Conservation (phyloP, 1,140 invertebrate genomes). For the Agraylea sexmaculata region DNA sequence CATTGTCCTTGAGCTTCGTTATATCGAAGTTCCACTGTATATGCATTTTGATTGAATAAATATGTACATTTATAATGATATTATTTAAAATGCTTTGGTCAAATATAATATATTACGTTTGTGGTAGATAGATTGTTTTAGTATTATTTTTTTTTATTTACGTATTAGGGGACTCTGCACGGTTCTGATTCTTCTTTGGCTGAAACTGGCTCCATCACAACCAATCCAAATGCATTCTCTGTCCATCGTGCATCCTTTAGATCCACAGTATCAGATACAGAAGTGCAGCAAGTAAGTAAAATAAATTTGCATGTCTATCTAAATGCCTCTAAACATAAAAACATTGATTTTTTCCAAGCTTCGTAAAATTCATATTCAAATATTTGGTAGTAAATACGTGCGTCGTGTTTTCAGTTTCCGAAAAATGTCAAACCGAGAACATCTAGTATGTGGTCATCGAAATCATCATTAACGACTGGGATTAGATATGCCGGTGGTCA, state of each 20-base stretch:
- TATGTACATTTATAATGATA: too few relatives aligned
- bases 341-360: constrained; percentile 17
- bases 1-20: too few relatives aligned
- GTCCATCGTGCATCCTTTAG: constrained; percentile 49
- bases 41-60: too few relatives aligned
- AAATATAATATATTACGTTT: too few relatives aligned
- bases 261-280: constrained; percentile 86
- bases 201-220: constrained; percentile 68
- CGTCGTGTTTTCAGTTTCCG: constrained; percentile 41
- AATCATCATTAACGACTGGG: constrained; percentile 78
- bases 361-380: constrained; percentile 18
- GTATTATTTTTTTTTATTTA: constrained; percentile 25
- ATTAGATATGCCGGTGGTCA: constrained; percentile 82
- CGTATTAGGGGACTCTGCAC: constrained; percentile 47
- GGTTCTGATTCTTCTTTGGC: constrained; percentile 49
- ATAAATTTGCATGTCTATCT: constrained; percentile 14
- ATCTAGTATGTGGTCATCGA: constrained; percentile 86
- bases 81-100: too few relatives aligned
- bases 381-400: constrained; percentile 4
- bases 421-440: constrained; percentile 60
- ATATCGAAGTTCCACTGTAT: too few relatives aligned
- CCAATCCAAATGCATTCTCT: constrained; percentile 50
- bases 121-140: too few relatives aligned
- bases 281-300: constrained; percentile 75
- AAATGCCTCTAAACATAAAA: background rate